Evolutionary conservation across 2,888 invertebrate genomes (phyloP), one percentile per base, ranked within the genome.

Genomic region (Trisateles emortualis): DNA sequence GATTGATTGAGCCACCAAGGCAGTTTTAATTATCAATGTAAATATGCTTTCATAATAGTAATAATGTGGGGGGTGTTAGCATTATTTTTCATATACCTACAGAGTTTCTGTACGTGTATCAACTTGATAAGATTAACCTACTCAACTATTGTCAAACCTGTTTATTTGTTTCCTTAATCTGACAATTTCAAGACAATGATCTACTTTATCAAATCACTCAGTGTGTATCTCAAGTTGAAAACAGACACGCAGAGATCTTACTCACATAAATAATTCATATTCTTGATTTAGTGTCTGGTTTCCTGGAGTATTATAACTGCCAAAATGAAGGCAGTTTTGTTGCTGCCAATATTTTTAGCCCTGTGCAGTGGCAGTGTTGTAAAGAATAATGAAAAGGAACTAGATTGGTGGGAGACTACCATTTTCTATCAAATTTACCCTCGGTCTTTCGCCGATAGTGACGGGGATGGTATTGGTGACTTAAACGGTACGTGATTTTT

Each of bases 351-450:
- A 19, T 60, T 87, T 3, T 40, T 83, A 30, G 73, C 76, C 36
- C 1, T 77, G 4, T 79, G 77, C 68, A 61, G 68, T 53, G 79
- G 74, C 8, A 76, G 69, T 39, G 61, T 82, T 14, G 57, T 72
- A 29, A 74, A 70, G 29, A 68, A 72, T 39, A 51, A 74, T 8
- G 81, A 81, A 39, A 71, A 55, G 0, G 79, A 83, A 0, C 65
- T 78, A 16, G 93, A 94, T 66, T 98, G 98, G 98, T 97, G 96
- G 95, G 94, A 96, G 70, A 94, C 94, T 8, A 94, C 95, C 2
- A 94, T 95, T 32, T 94, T 97, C 64, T 98, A 98, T 83, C 96
- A 97, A 83, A 95, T 97, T 45, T 96, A 96, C 79, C 95, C 96
- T 0, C 93, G 96, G 59, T 96, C 97, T 0, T 97, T 96, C 84